Percentiles rank a stretch among this genome's conserved stretches.
phyloP scores from a whole-genome alignment of 2,113 vertebrate species.

The Meriones unguiculatus region DNA sequence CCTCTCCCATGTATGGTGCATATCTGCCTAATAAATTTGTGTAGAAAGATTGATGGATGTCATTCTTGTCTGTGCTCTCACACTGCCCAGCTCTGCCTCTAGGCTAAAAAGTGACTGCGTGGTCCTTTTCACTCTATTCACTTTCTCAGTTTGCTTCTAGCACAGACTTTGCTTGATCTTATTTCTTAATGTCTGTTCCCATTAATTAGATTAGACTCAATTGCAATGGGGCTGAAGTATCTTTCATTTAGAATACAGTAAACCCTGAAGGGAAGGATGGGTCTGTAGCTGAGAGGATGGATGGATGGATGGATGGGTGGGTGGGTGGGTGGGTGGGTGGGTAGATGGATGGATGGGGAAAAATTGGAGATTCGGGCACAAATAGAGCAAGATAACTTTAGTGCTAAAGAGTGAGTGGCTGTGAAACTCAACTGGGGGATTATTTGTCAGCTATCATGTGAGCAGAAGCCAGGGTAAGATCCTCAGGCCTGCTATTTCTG shows the following conservation, averaged over 20 bases:
- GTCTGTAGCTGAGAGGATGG: neutral
- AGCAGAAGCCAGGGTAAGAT: neutral
- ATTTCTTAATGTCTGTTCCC: neutral
- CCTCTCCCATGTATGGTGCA: neutral
- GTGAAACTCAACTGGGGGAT: neutral
- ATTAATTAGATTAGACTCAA: neutral
- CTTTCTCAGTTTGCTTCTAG: too few relatives aligned
- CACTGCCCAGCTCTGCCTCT: too few relatives aligned
- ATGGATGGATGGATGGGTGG: neutral
- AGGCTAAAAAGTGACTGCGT: accelerated
- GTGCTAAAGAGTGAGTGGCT: neutral
- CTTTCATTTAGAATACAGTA: too few relatives aligned
- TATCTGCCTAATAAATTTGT: constrained; percentile 44
- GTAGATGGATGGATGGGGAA: neutral
- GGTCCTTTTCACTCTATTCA: accelerated
- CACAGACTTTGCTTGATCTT: neutral
- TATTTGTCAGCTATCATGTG: neutral
- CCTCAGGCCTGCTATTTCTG: neutral
- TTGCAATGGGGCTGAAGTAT: too few relatives aligned
- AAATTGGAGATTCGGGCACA: neutral
- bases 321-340: neutral
- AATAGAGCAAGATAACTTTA: too few relatives aligned
- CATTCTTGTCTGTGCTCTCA: neutral
- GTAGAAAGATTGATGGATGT: accelerated
- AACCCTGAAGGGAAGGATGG: neutral